Percentiles rank a stretch among this genome's conserved stretches.
Conservation (phyloP, 2,797 vertebrate genomes). For the Rhodeus uyekii region DNA sequence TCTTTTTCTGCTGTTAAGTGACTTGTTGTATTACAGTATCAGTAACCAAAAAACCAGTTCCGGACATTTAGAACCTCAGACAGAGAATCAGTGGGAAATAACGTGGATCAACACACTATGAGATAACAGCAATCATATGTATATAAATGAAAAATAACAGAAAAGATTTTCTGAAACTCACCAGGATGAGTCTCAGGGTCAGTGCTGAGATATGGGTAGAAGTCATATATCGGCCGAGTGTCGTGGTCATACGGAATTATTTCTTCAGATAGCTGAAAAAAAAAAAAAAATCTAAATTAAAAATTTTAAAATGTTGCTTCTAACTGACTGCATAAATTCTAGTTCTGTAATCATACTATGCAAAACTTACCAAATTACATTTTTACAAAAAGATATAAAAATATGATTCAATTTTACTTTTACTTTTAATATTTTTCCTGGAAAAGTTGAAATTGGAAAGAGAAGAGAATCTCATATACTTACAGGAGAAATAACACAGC, state of each 20-base stretch:
- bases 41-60: background rate
- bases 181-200: conserved; percentile 90
- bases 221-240: conserved; percentile 84
- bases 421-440: background rate
- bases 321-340: background rate
- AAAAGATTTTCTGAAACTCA: conserved; percentile 60
- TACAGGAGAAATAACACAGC: conserved; percentile 90
- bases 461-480: conserved; percentile 72
- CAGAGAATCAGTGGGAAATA: background rate
- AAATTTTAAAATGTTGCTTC: background rate
- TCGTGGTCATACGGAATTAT: conserved; percentile 84
- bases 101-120: background rate
- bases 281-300: background rate
- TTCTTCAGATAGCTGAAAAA: conserved; percentile 81
- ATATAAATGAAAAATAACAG: background rate
- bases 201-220: conserved; percentile 87
- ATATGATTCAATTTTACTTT: background rate
- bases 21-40: background rate
- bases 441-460: background rate
- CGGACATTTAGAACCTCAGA: background rate
- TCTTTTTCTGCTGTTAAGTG: background rate
- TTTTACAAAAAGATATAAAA: background rate
- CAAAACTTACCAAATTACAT: background rate
- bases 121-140: background rate
- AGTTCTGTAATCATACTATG: background rate